Evolutionary conservation across 2,113 vertebrate species (phyloP), one percentile per base, ranked within the genome.

Genomic region (Callopanchax toddi): DNA sequence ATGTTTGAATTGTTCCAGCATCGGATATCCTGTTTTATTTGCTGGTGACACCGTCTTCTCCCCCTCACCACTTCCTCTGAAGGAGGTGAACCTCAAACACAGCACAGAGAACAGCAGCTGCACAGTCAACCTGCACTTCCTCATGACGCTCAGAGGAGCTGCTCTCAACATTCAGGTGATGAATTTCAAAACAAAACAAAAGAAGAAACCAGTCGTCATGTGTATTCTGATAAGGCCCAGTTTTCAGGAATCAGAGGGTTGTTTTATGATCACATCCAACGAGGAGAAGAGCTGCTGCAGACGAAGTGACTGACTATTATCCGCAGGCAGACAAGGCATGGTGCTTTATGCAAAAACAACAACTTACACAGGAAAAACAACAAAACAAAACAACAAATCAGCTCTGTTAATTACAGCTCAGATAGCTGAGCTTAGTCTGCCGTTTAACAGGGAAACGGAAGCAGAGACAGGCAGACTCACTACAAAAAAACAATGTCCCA

Each of bases 401-500:
- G 78, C 76, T 77, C 64, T 77, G 76, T 86, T 81, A 86, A 84
- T 87, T 79, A 86, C 59, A 87, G 85, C 75, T 63, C 76, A 82
- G 86, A 90, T 88, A 84, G 81, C 68, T 75, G 68, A 84, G 84
- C 87, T 86, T 82, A 85, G 86, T 85, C 85, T 81, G 25, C 74
- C 74, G 75, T 83, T 84, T 90, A 80, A 73, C 79, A 76, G 82
- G 67, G 61, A 76, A 86, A 86, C 81, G 89, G 87, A 89, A 90
- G 88, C 81, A 71, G 74, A 90, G 85, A 86, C 81, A 88, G 79
- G 79, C 84, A 82, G 81, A 74, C 84, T 82, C 70, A 59, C 81
- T 81, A 91, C 90, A 91, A 91, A 91, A 91, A 89, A 88, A 88
- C 86, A 81, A 82, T 89, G 87, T 91, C 91, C 88, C 88, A 77